A percentile compares a stretch with the other conserved stretches of the same genome.
Conservation (phyloP, 2,797 vertebrate genomes). For the Prunella strophiata region DNA sequence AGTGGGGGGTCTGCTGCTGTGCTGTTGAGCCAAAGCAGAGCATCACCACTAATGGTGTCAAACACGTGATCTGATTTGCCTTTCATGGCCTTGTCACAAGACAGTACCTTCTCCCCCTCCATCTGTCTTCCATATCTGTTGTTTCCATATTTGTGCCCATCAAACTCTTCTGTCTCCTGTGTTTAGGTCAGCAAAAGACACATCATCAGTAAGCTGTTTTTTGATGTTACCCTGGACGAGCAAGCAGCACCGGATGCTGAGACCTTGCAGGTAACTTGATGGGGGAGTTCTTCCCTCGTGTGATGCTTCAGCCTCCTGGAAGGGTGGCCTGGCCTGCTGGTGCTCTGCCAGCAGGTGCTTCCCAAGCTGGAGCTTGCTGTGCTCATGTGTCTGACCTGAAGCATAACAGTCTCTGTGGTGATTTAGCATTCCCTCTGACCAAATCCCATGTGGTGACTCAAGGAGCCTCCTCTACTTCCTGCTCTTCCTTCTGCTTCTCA, state of each 20-base stretch:
- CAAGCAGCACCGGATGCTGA: constrained; percentile 83
- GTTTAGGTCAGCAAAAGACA: constrained; percentile 89
- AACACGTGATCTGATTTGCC: not conserved
- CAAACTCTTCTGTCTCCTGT: constrained; percentile 10
- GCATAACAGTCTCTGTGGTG: not conserved
- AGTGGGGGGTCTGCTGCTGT: constrained; percentile 5
- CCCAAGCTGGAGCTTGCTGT: not conserved
- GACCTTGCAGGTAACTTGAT: constrained; percentile 84
- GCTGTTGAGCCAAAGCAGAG: not conserved
- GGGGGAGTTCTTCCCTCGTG: not conserved
- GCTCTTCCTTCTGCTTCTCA: not conserved
- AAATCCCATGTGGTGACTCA: not conserved
- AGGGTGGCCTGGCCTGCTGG: not conserved
- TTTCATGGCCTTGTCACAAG: not conserved
- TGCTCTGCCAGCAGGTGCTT: not conserved
- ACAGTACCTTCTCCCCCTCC: not conserved
- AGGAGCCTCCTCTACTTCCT: not conserved
- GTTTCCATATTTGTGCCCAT: not conserved
- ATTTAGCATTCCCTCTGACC: not conserved
- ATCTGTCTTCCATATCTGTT: rapidly evolving
- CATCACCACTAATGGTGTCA: not conserved
- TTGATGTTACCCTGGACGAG: constrained; percentile 87
- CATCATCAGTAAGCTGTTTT: constrained; percentile 93
- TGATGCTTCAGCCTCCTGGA: not conserved
- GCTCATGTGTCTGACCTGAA: not conserved